These are phyloP conservation scores for Hypocryptadius cinnamomeus DNA, from an alignment of 2,113 vertebrate genomes.

Conservation along the genomic window DNA sequence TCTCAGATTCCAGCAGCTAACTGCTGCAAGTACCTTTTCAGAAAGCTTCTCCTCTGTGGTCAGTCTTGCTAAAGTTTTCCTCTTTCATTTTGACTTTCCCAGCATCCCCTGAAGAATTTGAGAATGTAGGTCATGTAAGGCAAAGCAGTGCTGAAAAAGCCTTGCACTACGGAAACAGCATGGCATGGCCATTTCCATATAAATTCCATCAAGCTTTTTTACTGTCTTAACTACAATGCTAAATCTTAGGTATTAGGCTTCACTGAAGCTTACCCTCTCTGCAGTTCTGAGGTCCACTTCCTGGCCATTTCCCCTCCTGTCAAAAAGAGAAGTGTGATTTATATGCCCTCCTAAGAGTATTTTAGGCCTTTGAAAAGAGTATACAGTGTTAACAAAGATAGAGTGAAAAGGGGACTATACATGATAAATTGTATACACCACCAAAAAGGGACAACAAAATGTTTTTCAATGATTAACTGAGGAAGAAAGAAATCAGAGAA, in stretches of 20 bases:
- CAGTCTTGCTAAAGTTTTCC: neutral
- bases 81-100: neutral
- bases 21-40: neutral
- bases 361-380: neutral
- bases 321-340: neutral
- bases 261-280: neutral
- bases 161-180: neutral
- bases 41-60: neutral
- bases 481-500: neutral
- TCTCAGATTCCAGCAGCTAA: neutral
- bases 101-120: neutral
- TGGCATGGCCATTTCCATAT: neutral
- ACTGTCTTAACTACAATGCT: neutral
- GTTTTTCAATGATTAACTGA: neutral
- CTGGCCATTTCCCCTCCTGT: neutral
- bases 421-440: neutral
- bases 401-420: neutral
- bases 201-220: neutral
- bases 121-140: neutral
- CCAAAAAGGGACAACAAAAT: neutral
- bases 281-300: neutral
- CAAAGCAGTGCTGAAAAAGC: neutral
- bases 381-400: neutral
- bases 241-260: neutral
- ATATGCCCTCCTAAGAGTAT: neutral